Conservation (phyloP, 2,888 invertebrate genomes). For the Rhingia campestris region DNA sequence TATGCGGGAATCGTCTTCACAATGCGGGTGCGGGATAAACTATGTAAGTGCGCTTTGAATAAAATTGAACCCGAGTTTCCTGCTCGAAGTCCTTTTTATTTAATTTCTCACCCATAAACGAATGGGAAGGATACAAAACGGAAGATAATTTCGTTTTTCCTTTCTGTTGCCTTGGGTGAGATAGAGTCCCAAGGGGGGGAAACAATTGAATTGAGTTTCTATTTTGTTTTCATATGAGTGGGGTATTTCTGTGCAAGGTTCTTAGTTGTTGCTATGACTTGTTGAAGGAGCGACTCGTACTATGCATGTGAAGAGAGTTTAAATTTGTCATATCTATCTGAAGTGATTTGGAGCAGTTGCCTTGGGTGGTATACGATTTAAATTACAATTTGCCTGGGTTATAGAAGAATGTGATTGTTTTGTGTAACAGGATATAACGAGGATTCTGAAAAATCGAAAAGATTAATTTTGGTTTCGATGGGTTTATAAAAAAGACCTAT, state of each 20-base stretch:
- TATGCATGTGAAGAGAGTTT: slow-evolving; percentile 26
- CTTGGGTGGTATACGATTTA: slow-evolving; percentile 35
- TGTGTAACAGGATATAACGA: too few relatives aligned
- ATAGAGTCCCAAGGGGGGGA: not conserved
- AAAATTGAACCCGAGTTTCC: slow-evolving; percentile 40
- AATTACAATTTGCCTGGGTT: slow-evolving; percentile 38
- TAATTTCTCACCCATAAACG: slow-evolving; percentile 35
- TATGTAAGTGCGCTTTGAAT: slow-evolving; percentile 27
- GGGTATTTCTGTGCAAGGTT: slow-evolving; percentile 47
- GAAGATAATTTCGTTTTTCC: slow-evolving; percentile 44
- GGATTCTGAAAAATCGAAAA: too few relatives aligned
- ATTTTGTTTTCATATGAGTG: slow-evolving; percentile 43
- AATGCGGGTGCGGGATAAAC: not conserved
- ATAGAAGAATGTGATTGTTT: not conserved
- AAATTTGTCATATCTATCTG: slow-evolving; percentile 8
- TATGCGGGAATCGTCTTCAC: slow-evolving; percentile 14
- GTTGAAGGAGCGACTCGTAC: slow-evolving; percentile 24
- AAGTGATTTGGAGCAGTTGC: slow-evolving; percentile 34
- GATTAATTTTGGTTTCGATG: too few relatives aligned
- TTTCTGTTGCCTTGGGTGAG: not conserved
- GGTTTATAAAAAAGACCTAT: too few relatives aligned
- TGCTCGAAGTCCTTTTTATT: slow-evolving; percentile 35
- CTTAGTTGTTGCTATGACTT: slow-evolving; percentile 15
- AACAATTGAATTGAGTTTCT: slow-evolving; percentile 52
- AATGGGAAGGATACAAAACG: slow-evolving; percentile 21